These are phyloP conservation scores for Eristalis tenax DNA, from an alignment of 2,888 invertebrate genomes.

Conservation along the genomic window DNA sequence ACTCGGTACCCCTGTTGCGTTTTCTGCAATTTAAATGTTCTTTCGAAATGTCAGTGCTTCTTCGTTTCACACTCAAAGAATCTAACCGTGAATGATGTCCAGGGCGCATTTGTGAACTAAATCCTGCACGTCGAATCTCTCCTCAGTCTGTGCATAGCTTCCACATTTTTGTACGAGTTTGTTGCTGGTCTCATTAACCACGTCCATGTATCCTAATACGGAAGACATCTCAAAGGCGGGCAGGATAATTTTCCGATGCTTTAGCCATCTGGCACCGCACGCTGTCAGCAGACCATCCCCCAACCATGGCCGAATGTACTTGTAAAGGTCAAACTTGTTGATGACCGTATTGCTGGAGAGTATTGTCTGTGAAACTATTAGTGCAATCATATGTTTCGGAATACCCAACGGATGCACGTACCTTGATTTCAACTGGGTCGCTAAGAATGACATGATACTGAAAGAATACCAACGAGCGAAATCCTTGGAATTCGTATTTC, in stretches of 20 bases:
- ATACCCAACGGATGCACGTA: conserved; percentile 51
- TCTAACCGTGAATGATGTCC: conserved; percentile 80
- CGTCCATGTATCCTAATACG: conserved; percentile 77
- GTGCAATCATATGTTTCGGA: not conserved
- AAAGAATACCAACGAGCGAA: conserved; percentile 75
- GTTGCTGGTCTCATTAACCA: conserved; percentile 81
- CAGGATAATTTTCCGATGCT: conserved; percentile 82
- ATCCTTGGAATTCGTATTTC: conserved; percentile 77
- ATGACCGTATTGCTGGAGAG: conserved; percentile 80
- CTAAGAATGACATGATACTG: conserved; percentile 77
- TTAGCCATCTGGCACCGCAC: conserved; percentile 81
- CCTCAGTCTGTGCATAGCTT: conserved; percentile 64
- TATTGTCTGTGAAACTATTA: conserved; percentile 74
- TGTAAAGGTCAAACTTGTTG: conserved; percentile 81
- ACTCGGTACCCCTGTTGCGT: conserved; percentile 75
- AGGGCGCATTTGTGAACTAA: conserved; percentile 82
- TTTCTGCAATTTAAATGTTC: conserved; percentile 74
- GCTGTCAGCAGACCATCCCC: conserved; percentile 82
- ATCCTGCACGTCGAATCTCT: conserved; percentile 82
- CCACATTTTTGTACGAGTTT: conserved; percentile 80
- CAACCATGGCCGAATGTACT: conserved; percentile 81
- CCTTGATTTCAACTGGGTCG: conserved; percentile 78
- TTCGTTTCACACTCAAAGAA: not conserved
- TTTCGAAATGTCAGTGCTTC: conserved; percentile 71
- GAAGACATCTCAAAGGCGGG: conserved; percentile 81